Base-by-base conservation (phyloP, 2,797 vertebrate genomes). In the Sebastes cheni region DNA sequence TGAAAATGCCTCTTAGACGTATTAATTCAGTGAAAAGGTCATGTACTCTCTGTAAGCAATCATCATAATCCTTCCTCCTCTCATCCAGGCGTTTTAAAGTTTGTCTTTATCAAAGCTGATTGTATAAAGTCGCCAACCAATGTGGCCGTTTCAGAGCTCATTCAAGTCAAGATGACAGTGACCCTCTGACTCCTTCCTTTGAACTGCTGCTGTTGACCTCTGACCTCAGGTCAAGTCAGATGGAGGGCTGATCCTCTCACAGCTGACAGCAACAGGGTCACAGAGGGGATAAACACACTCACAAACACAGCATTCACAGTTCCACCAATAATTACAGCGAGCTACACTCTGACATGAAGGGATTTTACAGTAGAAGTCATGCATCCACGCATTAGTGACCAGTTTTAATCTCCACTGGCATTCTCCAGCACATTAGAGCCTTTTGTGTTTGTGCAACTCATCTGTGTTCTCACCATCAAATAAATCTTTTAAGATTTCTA, bases 161-260 rank as follows among this genome's bases (percentile, higher is more conserved):
- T 82, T 81, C 23, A 52, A 70, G 11, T 74, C 11, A n/a, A 72
- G 20, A 76, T 14, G 30, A 62, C 67, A 67, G 81, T 75, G 82
- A 85, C 80, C 84, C 46, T 39, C 4, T 69, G 77, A 64, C 67
- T 74, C 42, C 42, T 60, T 76, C 59, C 66, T 81, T 52, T 85
- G 65, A 70, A 86, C 46, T 42, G 62, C 81, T 65, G 64, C 62
- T 50, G 2, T 59, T 80, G 77, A 91, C 86, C 77, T 85, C 42
- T 80, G 84, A 92, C 89, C 85, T 75, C 61, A 54, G 72, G 60
- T 39, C 52, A 22, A 80, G 65, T 82, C 58, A 69, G 22, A 59
- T 10, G 56, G 67, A 74, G 62, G 60, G 50, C 25, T 75, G 68
- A 86, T 73, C 82, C 58, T 60, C 59, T 81, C 59, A 56, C 73